Base-by-base conservation (phyloP, 2,113 vertebrate species). In the Periophthalmodon schlosseri region DNA sequence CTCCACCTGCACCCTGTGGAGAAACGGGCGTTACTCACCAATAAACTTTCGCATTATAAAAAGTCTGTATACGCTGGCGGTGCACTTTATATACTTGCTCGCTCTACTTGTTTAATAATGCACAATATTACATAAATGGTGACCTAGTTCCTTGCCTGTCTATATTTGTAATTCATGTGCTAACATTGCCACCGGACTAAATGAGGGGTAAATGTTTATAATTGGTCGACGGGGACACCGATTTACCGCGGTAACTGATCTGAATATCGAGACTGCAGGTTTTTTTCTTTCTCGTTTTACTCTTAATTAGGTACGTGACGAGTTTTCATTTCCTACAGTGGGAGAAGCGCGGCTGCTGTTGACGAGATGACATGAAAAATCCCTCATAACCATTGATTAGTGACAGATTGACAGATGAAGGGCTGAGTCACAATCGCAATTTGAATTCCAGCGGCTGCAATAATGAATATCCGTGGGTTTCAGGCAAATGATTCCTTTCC, bases 1-100 rank as follows among this genome's bases (percentile, higher is more conserved):
- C 89, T 99, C 98, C 50, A 99, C 96, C 89, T 99, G 96, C 47
- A 99, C 98, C 95, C 98, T 99, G 91, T 0, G 7, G 80, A 77
- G 75, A 85, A 61, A 15, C 34, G n/a, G 82, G 68, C 39, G 36
- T 73, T 34, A 80, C 47, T 60, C 23, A 60, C 18, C 1, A 9
- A n/a, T 44, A 65, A 11, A 28, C 14, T 61, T 63, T 34, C 44
- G 5, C 9, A 65, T 18, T 65, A 36, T 12, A 9, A 20, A n/a
- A 44, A 65, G 34, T 36, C 1, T 36, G 6, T 60, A 65, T 65
- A n/a, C n/a, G 63, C 34, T 65, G 33, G 20, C 4, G 9, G 3
- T 39, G 63, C 34, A 65, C 18, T 65, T 39, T 0, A 39, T 4
- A 65, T 44, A 8, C 34, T 57, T n/a, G 21, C 23, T 16, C 64